Percentiles rank a stretch among this genome's conserved stretches.
Evolutionary conservation across 2,113 vertebrate genomes (phyloP).

Genomic region (Nerophis ophidion): DNA sequence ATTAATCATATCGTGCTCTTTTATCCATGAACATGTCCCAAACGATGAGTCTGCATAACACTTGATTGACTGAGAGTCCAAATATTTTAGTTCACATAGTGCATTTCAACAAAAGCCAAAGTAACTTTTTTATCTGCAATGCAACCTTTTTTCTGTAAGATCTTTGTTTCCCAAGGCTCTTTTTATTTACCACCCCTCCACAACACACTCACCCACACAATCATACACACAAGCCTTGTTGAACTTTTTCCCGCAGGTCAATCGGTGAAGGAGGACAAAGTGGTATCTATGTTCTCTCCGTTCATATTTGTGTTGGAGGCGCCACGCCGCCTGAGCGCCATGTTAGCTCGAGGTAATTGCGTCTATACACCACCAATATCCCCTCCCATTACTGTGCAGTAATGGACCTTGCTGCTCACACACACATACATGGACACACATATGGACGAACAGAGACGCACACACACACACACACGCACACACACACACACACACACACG

Average conservation of each 20-base stretch:
- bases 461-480: conserved; percentile 10
- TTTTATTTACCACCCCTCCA: conserved; percentile 1
- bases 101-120: background rate
- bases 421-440: background rate
- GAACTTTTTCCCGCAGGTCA: conserved; percentile 55
- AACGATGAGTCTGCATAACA: background rate
- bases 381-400: conserved; percentile 66
- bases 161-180: conserved; percentile 34
- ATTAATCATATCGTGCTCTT: no score
- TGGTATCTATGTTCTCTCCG: conserved; percentile 61
- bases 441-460: background rate
- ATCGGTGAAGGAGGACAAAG: conserved; percentile 59
- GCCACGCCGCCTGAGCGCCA: conserved; percentile 57
- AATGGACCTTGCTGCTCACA: conserved; percentile 52
- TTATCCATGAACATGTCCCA: background rate
- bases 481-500: conserved; percentile 13
- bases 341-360: conserved; percentile 68
- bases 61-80: background rate
- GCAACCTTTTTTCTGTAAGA: conserved; percentile 17
- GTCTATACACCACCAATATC: conserved; percentile 68
- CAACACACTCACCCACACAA: conserved; percentile 9
- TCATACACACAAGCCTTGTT: conserved; percentile 25
- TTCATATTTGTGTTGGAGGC: conserved; percentile 67
- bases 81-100: background rate
- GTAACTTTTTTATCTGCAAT: background rate